Base-by-base conservation (phyloP, 2,113 vertebrate genomes). In the Cygnus atratus region DNA sequence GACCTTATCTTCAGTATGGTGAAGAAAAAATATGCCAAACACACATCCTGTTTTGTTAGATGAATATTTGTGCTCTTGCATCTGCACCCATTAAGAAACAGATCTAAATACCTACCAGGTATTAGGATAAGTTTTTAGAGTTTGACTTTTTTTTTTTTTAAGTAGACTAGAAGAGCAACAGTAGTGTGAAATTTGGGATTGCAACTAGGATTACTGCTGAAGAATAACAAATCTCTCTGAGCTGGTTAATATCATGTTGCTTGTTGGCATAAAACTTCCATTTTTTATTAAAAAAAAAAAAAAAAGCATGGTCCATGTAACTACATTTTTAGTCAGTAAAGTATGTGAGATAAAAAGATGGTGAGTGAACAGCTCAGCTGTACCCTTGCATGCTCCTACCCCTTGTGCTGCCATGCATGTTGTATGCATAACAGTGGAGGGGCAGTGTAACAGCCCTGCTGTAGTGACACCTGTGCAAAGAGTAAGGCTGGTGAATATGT, bases 361-460 rank as follows among this genome's bases (percentile, higher is more conserved):
- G 5, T 58, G 52, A 75, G 65, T 54, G 26, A 54, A 72, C 43
- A 88, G 11, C 20, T 78, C 48, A 52, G 10, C 16, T 54, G 14
- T 11, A 9, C 4, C 3, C 18, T 65, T 61, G 10, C 10, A 50
- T 0, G 1, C 15, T 84, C 6, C 33, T 66, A 59, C 10, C 19
- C 26, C 62, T 28, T 13, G 21, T 57, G 6, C 20, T 66, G 14
- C 33, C 24, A 6, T 0, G 0, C 0, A 2, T 26, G 14, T 59
- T 68, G 61, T 65, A 3, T 29, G 9, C 9, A 12, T 54, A 79
- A 48, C 20, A 19, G 6, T 14, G 17, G 12, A 29, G 37, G 41
- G 41, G 12, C 31, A 1, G 2, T 12, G 25, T 48, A 43, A 41
- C 37, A 85, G 4, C 24, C 33, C 29, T 48, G 37, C 33, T 17